These are phyloP conservation scores for Conus canariensis DNA, from an alignment of 2,888 invertebrate species.

Conservation along the genomic window DNA sequence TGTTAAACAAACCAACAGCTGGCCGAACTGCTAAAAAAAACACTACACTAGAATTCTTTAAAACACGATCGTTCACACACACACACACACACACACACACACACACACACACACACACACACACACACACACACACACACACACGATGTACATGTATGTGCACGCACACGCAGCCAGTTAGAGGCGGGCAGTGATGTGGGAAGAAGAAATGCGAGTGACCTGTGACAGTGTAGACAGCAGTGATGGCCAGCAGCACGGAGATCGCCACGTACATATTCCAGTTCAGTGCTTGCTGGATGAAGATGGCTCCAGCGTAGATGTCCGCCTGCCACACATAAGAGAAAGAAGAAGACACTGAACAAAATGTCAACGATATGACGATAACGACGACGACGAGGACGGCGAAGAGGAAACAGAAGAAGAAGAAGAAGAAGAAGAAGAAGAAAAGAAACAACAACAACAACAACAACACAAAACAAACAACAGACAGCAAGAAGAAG, in stretches of 20 bases:
- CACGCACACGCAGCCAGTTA: not conserved
- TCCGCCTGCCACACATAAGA: conserved; percentile 66
- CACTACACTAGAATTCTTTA: no score
- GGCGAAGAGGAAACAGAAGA: no score
- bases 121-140: conserved; percentile 25
- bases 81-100: conserved; percentile 23
- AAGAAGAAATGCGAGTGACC: conserved; percentile 65
- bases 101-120: conserved; percentile 28
- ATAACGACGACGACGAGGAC: no score
- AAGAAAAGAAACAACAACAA: no score
- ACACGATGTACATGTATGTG: not conserved
- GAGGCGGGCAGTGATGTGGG: not conserved
- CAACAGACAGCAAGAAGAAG: no score
- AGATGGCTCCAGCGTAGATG: conserved; percentile 81
- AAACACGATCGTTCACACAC: not conserved
- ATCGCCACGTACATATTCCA: conserved; percentile 80
- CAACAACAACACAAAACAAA: no score
- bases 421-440: no score
- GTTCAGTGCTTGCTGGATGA: conserved; percentile 80
- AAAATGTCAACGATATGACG: no score
- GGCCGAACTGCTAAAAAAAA: no score
- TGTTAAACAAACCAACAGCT: no score
- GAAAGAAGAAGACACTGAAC: no score
- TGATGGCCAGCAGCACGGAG: conserved; percentile 79
- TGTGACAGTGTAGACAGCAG: conserved; percentile 81